Conservation (phyloP, 2,888 invertebrate species). For the Epirrita christyi region DNA sequence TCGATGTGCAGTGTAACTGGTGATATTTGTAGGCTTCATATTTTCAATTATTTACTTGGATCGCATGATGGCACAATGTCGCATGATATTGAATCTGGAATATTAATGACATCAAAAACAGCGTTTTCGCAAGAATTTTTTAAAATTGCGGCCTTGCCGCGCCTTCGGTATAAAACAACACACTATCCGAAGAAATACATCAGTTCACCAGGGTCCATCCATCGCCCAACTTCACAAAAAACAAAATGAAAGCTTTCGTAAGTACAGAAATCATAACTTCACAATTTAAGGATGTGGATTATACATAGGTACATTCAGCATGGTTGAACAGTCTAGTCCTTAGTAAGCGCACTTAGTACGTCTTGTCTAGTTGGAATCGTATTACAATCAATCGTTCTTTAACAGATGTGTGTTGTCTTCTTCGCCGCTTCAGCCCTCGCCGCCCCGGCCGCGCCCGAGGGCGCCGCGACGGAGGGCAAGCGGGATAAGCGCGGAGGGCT, state of each 20-base stretch:
- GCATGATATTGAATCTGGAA: conserved; percentile 22
- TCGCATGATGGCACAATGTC: conserved; percentile 29
- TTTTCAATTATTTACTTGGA: conserved; percentile 12
- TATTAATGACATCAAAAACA: conserved; percentile 36
- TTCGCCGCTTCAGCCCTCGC: conserved; percentile 48
- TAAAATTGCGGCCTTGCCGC: conserved; percentile 40
- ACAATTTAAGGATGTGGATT: background rate
- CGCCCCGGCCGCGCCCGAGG: conserved; percentile 38
- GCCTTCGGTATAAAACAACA: conserved; percentile 40
- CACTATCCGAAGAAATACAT: conserved; percentile 26
- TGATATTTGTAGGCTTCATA: background rate
- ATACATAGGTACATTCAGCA: background rate
- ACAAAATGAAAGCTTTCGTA: conserved; percentile 54
- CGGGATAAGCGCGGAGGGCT: conserved; percentile 53
- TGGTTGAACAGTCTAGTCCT: too few species aligned
- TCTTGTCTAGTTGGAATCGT: too few species aligned
- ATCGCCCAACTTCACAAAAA: conserved; percentile 21
- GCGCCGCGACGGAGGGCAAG: conserved; percentile 31
- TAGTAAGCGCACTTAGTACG: too few species aligned
- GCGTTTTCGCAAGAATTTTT: conserved; percentile 43
- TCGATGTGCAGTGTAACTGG: too few species aligned
- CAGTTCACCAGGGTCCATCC: conserved; percentile 30
- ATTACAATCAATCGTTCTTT: too few species aligned
- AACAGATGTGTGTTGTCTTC: conserved; percentile 50
- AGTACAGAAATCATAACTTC: conserved; percentile 33